These are phyloP conservation scores for Enteromius radiatus DNA, from an alignment of 2,797 vertebrate species.

Conservation along the genomic window DNA sequence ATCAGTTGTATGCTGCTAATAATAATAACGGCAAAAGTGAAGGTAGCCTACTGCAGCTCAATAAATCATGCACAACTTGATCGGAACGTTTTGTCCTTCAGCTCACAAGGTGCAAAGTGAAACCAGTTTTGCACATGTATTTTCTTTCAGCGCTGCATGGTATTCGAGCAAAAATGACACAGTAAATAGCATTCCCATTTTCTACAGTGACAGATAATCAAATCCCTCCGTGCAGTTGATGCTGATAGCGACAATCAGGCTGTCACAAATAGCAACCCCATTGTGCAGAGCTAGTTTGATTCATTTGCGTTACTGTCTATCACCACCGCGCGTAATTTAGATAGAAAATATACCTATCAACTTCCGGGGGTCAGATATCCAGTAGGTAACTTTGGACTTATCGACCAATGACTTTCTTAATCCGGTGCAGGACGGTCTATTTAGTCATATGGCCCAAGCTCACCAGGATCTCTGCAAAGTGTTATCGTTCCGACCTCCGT, in stretches of 20 bases:
- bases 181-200: not conserved
- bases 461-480: constrained; percentile 7
- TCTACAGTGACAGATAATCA: constrained; percentile 2
- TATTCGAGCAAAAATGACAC: not conserved
- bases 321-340: constrained; percentile 20
- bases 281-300: constrained; percentile 27
- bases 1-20: too few species aligned
- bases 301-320: constrained; percentile 15
- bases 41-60: constrained; percentile 1
- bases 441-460: constrained; percentile 3
- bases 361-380: constrained; percentile 39
- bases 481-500: constrained; percentile 26
- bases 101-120: constrained; percentile 23
- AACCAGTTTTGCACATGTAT: not conserved
- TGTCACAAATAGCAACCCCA: constrained; percentile 26
- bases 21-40: not conserved
- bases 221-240: constrained; percentile 18
- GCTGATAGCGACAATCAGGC: constrained; percentile 15
- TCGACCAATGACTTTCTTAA: constrained; percentile 8
- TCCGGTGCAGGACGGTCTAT: not conserved
- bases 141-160: not conserved
- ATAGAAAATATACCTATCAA: constrained; percentile 23
- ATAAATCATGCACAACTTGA: constrained; percentile 24
- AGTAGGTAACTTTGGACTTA: constrained; percentile 30
- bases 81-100: constrained; percentile 44